These are phyloP conservation scores for Pipistrellus kuhlii DNA, from an alignment of 2,797 vertebrate genomes.

Conservation along the genomic window DNA sequence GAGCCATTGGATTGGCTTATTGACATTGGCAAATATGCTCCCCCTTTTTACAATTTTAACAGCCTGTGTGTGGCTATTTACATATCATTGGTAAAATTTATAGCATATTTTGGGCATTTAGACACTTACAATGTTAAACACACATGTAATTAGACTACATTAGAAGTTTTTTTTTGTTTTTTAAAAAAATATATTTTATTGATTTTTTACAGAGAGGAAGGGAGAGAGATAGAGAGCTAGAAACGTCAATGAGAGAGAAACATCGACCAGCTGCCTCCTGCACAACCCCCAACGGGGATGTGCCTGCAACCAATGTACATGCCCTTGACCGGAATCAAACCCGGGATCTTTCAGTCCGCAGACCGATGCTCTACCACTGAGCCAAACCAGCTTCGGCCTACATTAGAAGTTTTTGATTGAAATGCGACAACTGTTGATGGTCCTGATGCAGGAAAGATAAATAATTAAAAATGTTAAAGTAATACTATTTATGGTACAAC, in stretches of 20 bases:
- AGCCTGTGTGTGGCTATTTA: neutral
- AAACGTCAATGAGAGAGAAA: too few relatives aligned
- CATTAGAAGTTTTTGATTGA: conserved; percentile 48
- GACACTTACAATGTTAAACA: conserved; percentile 8
- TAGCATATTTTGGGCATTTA: conserved; percentile 22
- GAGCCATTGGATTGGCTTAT: neutral
- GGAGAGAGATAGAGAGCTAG: too few relatives aligned
- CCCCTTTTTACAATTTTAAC: neutral
- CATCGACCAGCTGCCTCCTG: too few relatives aligned
- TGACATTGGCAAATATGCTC: neutral
- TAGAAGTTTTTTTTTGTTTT: conserved; percentile 34
- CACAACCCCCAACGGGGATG: too few relatives aligned
- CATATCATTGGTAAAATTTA: conserved; percentile 3
- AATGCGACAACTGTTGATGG: neutral
- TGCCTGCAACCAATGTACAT: too few relatives aligned
- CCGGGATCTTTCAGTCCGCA: too few relatives aligned
- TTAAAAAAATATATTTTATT: too few relatives aligned
- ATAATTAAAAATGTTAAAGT: conserved; percentile 40
- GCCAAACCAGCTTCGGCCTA: too few relatives aligned
- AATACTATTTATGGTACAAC: conserved; percentile 25
- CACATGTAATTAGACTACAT: neutral
- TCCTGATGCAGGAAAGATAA: conserved; percentile 53
- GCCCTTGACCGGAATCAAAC: too few relatives aligned
- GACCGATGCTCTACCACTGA: too few relatives aligned
- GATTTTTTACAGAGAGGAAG: too few relatives aligned